phyloP scores from a whole-genome alignment of 2,113 vertebrate species.

The Himantopus leucocephalus region DNA sequence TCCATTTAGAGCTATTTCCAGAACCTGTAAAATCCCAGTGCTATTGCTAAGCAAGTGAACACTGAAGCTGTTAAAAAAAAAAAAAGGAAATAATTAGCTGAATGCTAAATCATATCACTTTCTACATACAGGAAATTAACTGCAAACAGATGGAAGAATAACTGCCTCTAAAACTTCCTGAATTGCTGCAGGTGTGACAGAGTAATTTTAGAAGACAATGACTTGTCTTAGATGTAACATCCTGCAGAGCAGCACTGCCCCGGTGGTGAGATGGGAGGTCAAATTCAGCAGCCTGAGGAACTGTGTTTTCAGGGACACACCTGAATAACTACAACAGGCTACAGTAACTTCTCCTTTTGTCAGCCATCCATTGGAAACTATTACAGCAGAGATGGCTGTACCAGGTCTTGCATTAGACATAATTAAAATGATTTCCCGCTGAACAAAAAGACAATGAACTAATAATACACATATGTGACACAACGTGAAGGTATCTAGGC shows the following conservation, averaged over 20 bases:
- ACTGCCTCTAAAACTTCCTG: background rate
- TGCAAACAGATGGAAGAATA: background rate
- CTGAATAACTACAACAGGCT: background rate
- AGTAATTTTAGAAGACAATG: background rate
- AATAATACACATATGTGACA: fast-evolving
- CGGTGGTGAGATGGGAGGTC: background rate
- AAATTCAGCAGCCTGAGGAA: background rate
- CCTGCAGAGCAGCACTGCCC: background rate
- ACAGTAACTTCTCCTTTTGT: background rate
- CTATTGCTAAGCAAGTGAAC: constrained; percentile 90
- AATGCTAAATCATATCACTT: background rate
- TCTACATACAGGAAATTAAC: background rate
- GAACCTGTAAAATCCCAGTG: constrained; percentile 88
- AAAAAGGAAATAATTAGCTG: background rate
- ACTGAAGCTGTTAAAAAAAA: constrained; percentile 79
- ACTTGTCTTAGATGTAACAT: fast-evolving
- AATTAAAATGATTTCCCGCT: background rate
- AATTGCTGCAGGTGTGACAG: background rate
- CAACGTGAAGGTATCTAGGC: background rate
- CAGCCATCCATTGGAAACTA: background rate
- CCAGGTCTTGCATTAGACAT: background rate
- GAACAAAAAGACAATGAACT: background rate
- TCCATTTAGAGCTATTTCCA: constrained; percentile 78
- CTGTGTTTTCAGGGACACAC: background rate
- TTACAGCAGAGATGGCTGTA: background rate